Evolutionary conservation across 2,113 vertebrate species (phyloP).

Genomic region (Paramormyrops kingsleyae): DNA sequence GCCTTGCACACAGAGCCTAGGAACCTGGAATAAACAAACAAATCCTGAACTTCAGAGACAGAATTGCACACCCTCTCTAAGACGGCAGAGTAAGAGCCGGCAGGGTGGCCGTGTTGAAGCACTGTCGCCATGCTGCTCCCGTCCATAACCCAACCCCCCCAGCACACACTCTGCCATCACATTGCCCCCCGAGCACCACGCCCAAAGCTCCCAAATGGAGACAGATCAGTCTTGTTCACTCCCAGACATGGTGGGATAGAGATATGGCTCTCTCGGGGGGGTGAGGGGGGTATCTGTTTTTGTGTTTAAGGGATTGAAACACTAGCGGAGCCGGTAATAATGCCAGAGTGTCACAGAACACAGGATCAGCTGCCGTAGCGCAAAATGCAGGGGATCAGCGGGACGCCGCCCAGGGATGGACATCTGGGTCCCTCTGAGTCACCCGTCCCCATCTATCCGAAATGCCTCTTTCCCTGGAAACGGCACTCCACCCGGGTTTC

Average conservation of each 20-base stretch:
- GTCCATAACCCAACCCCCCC: background rate
- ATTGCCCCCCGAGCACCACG: slow-evolving; percentile 39
- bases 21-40: background rate
- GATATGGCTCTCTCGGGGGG: background rate
- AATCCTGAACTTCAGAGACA: background rate
- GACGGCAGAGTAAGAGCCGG: background rate
- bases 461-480: background rate
- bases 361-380: background rate
- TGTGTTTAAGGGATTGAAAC: background rate
- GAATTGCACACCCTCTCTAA: background rate
- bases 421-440: background rate
- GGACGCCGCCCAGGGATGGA: background rate
- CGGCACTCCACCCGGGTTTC: background rate
- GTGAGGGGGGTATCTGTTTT: background rate
- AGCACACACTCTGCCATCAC: slow-evolving; percentile 20
- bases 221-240: slow-evolving; percentile 43
- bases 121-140: background rate
- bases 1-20: background rate
- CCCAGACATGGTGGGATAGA: slow-evolving; percentile 14
- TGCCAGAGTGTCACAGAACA: background rate
- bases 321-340: background rate
- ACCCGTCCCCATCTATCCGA: background rate
- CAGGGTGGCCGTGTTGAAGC: background rate
- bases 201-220: slow-evolving; percentile 39
- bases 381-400: background rate